Percentiles rank a stretch among this genome's conserved stretches.
Evolutionary conservation across 2,113 vertebrate genomes (phyloP).

Genomic region (Bungarus multicinctus): DNA sequence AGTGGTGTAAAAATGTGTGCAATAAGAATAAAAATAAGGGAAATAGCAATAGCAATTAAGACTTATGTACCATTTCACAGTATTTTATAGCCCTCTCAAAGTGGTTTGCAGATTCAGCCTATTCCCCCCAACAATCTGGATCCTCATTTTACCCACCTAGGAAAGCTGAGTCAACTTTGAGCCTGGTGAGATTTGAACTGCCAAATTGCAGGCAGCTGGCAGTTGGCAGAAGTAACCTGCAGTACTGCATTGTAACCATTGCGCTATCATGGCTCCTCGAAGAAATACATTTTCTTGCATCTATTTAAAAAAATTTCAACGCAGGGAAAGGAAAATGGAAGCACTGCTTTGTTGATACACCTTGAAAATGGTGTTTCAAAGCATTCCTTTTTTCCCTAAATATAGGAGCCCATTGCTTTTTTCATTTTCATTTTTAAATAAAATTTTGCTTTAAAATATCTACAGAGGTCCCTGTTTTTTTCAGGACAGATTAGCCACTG

Average conservation of each 20-base stretch:
- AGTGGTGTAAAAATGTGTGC: background rate
- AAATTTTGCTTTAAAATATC: background rate
- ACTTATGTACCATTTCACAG: too few species aligned
- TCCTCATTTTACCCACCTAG: too few species aligned
- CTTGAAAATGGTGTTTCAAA: background rate
- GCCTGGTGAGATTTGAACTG: too few species aligned
- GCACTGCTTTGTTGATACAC: background rate
- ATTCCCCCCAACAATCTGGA: too few species aligned
- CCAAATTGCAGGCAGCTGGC: too few species aligned
- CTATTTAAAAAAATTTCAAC: background rate
- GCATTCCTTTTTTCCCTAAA: background rate
- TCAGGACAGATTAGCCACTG: background rate
- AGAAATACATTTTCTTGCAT: background rate
- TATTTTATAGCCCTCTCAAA: too few species aligned
- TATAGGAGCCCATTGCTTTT: background rate
- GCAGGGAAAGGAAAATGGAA: background rate
- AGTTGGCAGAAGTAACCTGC: too few species aligned
- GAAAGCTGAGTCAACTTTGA: too few species aligned
- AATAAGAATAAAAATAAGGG: slow-evolving; percentile 2
- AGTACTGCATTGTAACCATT: too few species aligned
- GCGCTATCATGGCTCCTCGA: too few species aligned
- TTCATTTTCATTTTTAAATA: background rate
- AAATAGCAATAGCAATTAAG: background rate
- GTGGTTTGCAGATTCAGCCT: too few species aligned
- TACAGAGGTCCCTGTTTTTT: background rate